Conservation (phyloP, 2,888 invertebrate genomes). For the Diarsia brunnea region DNA sequence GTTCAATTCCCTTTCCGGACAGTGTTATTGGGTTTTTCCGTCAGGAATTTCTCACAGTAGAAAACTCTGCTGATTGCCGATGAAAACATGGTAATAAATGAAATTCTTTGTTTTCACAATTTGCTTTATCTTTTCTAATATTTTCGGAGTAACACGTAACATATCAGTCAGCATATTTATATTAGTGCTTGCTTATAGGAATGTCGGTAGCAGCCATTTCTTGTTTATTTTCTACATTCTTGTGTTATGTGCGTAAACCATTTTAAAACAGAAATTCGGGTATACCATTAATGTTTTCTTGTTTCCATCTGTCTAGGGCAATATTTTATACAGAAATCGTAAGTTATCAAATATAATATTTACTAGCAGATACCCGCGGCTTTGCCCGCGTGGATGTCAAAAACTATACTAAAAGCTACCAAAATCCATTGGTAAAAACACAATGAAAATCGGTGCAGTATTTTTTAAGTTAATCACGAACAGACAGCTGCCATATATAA, state of each 20-base stretch:
- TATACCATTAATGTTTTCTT: background rate
- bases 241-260: background rate
- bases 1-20: background rate
- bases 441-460: too few species aligned
- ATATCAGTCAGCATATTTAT: background rate
- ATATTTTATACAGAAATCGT: too few species aligned
- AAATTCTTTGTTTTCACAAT: background rate
- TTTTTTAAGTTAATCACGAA: too few species aligned
- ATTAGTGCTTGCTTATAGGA: constrained; percentile 18
- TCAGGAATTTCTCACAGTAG: background rate
- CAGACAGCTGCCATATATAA: too few species aligned
- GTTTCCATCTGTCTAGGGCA: background rate
- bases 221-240: background rate
- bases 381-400: too few species aligned
- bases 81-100: background rate
- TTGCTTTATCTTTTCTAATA: background rate
- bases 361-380: too few species aligned
- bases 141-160: background rate
- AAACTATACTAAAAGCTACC: too few species aligned
- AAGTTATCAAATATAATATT: too few species aligned
- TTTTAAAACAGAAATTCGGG: background rate
- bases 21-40: background rate
- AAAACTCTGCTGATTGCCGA: background rate
- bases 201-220: background rate
- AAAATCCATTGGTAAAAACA: too few species aligned